Conservation (phyloP, 2,113 vertebrate genomes). For the Sceloporus tristichus region DNA sequence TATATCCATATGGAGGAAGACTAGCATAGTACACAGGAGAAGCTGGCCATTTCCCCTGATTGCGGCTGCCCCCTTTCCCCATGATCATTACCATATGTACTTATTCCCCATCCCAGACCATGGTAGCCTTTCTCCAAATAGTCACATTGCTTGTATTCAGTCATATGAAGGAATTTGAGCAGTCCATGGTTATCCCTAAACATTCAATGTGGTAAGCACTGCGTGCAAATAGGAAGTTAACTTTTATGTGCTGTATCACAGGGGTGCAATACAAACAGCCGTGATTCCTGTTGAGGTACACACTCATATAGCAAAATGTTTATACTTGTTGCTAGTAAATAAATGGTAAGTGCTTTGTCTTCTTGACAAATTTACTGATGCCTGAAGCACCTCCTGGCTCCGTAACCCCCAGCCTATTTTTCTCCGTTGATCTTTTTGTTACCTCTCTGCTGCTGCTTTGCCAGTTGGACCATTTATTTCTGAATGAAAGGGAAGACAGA, state of each 20-base stretch:
- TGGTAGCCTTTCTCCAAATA: background rate
- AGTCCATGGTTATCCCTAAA: background rate
- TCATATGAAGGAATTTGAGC: background rate
- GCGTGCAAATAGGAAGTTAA: constrained; percentile 36
- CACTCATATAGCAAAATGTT: constrained; percentile 50
- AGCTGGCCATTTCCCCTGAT: background rate
- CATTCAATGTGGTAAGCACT: constrained; percentile 11
- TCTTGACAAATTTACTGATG: constrained; percentile 55
- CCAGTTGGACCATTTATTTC: constrained; percentile 62
- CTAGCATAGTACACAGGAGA: background rate
- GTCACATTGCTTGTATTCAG: background rate
- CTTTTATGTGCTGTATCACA: constrained; percentile 18
- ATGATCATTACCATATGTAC: background rate
- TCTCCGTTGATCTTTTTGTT: constrained; percentile 34
- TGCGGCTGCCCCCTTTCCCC: too few species aligned
- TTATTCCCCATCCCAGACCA: too few species aligned
- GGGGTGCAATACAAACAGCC: constrained; percentile 43
- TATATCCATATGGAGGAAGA: background rate
- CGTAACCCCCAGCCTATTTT: constrained; percentile 5
- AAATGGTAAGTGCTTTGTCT: constrained; percentile 46
- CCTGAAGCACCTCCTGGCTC: constrained; percentile 5
- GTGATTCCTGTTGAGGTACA: constrained; percentile 36
- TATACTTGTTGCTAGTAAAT: constrained; percentile 50
- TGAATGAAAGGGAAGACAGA: constrained; percentile 51
- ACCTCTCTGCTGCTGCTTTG: constrained; percentile 43